Conservation (phyloP, 1,140 invertebrate genomes). For the Drosophila pruinosa region DNA sequence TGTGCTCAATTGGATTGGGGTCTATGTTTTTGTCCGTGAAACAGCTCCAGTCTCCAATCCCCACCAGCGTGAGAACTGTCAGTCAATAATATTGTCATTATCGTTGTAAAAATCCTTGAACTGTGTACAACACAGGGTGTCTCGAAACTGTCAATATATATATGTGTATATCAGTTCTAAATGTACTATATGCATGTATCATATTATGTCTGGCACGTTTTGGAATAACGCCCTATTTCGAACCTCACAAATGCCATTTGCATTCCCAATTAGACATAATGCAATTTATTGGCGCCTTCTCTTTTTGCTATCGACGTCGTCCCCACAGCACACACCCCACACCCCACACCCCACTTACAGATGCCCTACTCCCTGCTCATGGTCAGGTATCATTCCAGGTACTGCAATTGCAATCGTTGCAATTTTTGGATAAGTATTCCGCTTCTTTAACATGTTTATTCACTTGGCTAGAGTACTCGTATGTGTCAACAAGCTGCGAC, state of each 20-base stretch:
- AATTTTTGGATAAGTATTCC: slow-evolving; percentile 15
- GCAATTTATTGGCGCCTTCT: slow-evolving; percentile 30
- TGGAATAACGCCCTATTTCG: slow-evolving; percentile 69
- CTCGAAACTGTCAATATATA: neutral
- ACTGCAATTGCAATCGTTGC: slow-evolving; percentile 12
- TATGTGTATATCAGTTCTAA: neutral
- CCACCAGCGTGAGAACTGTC: slow-evolving; percentile 73
- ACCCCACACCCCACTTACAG: neutral
- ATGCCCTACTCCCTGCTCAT: slow-evolving; percentile 17
- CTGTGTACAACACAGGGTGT: slow-evolving; percentile 36
- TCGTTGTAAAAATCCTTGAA: slow-evolving; percentile 72
- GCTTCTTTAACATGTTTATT: slow-evolving; percentile 20
- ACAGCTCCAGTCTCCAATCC: slow-evolving; percentile 4
- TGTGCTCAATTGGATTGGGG: neutral
- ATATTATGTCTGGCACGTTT: slow-evolving; percentile 58
- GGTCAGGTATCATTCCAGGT: slow-evolving; percentile 29
- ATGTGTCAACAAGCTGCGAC: slow-evolving; percentile 44
- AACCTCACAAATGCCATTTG: slow-evolving; percentile 53
- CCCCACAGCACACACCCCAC: neutral
- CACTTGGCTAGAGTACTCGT: slow-evolving; percentile 20
- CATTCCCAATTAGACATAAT: slow-evolving; percentile 60
- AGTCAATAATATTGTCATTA: slow-evolving; percentile 78
- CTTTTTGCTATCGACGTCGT: neutral
- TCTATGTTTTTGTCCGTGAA: neutral
- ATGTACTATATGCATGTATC: slow-evolving; percentile 1